Evolutionary conservation across 2,888 invertebrate species (phyloP), one percentile per base, ranked within the genome.

Genomic region (Xylota sylvarum): DNA sequence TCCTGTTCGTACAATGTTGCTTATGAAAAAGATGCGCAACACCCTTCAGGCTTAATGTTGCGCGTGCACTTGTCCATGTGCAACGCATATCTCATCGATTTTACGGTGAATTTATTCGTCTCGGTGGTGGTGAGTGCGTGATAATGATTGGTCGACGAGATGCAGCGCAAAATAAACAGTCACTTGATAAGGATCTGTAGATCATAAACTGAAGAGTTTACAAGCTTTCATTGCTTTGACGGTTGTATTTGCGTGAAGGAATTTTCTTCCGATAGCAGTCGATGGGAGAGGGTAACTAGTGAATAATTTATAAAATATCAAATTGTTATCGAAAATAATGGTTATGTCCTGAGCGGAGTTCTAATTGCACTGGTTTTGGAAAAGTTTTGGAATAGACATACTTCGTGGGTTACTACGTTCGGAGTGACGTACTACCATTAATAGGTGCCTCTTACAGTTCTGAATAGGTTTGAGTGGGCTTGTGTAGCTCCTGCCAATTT

Each of bases 81-180:
- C 79, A 84, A 79, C 79, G 55, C 37, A 69, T 40, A 76, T 80
- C 52, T 48, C 80, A 80, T 80, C 52, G 46, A 58, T 23, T 85
- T 80, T 65, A 72, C 40, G 74, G 58, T 10, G 43, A 69, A 83
- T 78, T 72, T 78, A 78, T 83, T 37, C 56, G 14, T 23, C 10
- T 55, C 40, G 40, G 27, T 40, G 62, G 23, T 62, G 52, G 55
- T 56, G 56, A 76, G 74, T 84, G 80, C 74, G 74, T 74, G 79
- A 70, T 80, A 74, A 79, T 70, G 79, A 80, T 80, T 76, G 70
- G 65, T 69, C 30, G 60, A 50, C 37, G 72, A 73, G 65, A 80
- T 48, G 70, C 62, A 69, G 72, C 43, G 46, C 55, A 43, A 35
- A 55, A 60, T 17, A 67, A n/a, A 35, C 40, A 14, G 19, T n/a